phyloP scores from a whole-genome alignment of 2,797 vertebrate species.

The Manis crassicaudata region DNA sequence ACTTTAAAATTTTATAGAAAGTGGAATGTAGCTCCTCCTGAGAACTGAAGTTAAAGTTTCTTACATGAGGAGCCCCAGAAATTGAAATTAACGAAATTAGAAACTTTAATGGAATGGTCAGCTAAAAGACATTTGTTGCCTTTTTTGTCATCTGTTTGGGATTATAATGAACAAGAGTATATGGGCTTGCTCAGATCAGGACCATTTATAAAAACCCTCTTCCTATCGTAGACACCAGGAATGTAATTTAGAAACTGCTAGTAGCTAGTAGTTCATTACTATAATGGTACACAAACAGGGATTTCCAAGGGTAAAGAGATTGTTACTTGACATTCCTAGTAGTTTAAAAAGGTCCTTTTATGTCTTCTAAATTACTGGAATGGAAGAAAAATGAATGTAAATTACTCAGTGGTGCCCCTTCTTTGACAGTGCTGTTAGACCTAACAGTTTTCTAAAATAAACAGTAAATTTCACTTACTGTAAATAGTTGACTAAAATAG shows the following conservation, averaged over 20 bases:
- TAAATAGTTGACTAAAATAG: background rate
- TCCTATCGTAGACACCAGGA: background rate
- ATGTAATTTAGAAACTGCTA: conserved; percentile 1
- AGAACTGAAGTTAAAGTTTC: conserved; percentile 34
- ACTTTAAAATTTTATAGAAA: conserved; percentile 44
- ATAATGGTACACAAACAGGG: background rate
- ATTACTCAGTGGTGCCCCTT: background rate
- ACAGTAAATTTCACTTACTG: background rate
- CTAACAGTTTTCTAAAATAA: background rate
- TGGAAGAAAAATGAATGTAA: background rate
- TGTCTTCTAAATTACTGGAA: background rate
- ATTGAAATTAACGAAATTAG: background rate
- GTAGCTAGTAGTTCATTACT: background rate
- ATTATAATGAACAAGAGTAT: background rate
- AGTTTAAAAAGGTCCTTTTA: conserved; percentile 4
- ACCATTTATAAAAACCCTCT: background rate
- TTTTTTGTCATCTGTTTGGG: background rate
- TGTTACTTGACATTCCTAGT: background rate
- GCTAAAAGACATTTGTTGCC: conserved; percentile 2
- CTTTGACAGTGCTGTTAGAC: background rate
- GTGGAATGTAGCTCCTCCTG: background rate
- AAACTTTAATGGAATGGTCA: background rate
- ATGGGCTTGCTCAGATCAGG: background rate
- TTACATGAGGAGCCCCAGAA: conserved; percentile 50
- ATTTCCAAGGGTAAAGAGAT: background rate